Percentiles rank a stretch among this genome's conserved stretches.
Evolutionary conservation across 2,113 vertebrate species (phyloP).

Genomic region (Paraplagusia blochii): DNA sequence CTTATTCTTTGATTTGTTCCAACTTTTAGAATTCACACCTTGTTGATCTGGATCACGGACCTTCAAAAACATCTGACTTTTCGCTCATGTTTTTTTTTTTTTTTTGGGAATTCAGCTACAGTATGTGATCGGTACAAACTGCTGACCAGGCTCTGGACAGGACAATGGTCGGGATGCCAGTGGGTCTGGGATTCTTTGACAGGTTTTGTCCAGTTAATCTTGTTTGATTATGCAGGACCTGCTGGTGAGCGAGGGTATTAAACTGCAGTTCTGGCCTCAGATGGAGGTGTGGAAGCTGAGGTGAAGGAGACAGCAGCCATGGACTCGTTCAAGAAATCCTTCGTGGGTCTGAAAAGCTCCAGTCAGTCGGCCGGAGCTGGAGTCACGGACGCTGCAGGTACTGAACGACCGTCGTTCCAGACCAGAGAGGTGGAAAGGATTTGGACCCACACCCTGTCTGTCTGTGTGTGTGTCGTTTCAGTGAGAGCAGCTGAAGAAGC

Average conservation of each 20-base stretch:
- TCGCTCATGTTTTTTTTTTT: constrained; percentile 35
- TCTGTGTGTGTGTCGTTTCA: constrained; percentile 45
- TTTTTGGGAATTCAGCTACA: constrained; percentile 29
- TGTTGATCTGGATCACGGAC: too few relatives aligned
- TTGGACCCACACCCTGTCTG: constrained; percentile 1
- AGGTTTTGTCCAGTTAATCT: constrained; percentile 67
- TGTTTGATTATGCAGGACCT: constrained; percentile 49
- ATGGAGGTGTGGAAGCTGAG: constrained; percentile 27
- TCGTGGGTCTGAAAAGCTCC: constrained; percentile 66
- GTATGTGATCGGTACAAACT: constrained; percentile 55
- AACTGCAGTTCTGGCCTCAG: constrained; percentile 49
- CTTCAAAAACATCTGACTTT: constrained; percentile 2
- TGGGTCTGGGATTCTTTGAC: constrained; percentile 54
- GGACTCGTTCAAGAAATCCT: constrained; percentile 75
- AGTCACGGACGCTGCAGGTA: constrained; percentile 72
- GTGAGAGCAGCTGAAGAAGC: constrained; percentile 74
- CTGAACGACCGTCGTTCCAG: background rate
- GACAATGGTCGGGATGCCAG: constrained; percentile 63
- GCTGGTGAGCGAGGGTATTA: constrained; percentile 67
- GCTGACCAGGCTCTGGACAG: constrained; percentile 56
- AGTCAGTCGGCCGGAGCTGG: constrained; percentile 68
- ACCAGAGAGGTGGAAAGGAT: background rate
- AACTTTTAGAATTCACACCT: constrained; percentile 14
- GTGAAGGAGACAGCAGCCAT: constrained; percentile 52
- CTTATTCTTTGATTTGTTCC: constrained; percentile 20